Conservation (phyloP, 1,140 invertebrate species). For the Aphaenogaster floridana region DNA sequence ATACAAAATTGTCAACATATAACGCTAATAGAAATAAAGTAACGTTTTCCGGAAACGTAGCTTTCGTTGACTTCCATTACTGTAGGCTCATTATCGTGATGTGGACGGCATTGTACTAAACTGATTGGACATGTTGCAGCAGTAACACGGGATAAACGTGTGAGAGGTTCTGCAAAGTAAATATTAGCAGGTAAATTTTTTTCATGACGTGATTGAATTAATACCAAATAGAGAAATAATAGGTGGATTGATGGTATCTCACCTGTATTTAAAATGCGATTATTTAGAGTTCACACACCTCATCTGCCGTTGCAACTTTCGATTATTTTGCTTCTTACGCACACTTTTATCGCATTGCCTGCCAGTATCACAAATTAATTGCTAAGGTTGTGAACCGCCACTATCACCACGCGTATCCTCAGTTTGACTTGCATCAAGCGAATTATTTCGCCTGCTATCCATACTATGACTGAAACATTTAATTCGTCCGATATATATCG, state of each 20-base stretch:
- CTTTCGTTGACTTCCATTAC: constrained; percentile 70
- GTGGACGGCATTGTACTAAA: constrained; percentile 84
- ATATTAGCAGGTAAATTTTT: not conserved
- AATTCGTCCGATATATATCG: not conserved
- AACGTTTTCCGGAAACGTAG: constrained; percentile 45
- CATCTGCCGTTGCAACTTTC: constrained; percentile 65
- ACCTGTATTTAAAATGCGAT: constrained; percentile 36
- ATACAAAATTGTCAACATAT: not conserved
- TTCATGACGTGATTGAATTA: not conserved
- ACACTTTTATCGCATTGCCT: constrained; percentile 60
- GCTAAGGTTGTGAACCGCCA: constrained; percentile 78
- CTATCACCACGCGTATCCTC: constrained; percentile 69
- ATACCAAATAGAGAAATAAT: not conserved
- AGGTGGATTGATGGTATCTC: not conserved
- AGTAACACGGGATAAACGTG: constrained; percentile 77
- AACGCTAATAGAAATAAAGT: constrained; percentile 39
- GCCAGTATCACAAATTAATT: constrained; percentile 69
- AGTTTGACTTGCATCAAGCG: constrained; percentile 74
- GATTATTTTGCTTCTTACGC: constrained; percentile 62
- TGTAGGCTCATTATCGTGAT: constrained; percentile 77
- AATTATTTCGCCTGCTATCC: constrained; percentile 73
- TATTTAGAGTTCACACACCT: constrained; percentile 68
- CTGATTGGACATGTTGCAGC: constrained; percentile 81
- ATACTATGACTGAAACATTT: constrained; percentile 66
- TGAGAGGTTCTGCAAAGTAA: constrained; percentile 20